Base-by-base conservation (phyloP, 2,797 vertebrate genomes). In the Lutjanus argentimaculatus region DNA sequence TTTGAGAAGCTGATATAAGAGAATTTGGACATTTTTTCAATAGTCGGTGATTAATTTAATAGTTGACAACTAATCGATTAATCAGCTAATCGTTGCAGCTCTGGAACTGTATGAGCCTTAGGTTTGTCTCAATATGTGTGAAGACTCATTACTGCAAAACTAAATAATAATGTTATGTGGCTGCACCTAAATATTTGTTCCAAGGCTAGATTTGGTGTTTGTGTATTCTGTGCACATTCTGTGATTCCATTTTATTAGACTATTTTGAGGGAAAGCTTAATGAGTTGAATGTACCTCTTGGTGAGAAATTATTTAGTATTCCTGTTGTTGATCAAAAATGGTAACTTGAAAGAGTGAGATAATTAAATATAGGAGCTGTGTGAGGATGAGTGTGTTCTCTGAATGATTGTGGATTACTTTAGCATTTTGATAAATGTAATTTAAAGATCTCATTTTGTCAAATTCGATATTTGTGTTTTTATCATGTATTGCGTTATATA, bases 171-270 rank as follows among this genome's bases (percentile, higher is more conserved):
- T 55, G 15, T 55, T 59, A 21, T 13, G 14, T 61, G 22, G 22
- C 56, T 59, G 65, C 76, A 67, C 4, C 19, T 66, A 13, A 11
- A 72, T 67, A 25, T 48, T 40, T n/a, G 8, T 65, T 48, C 46
- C 17, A 53, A 13, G 6, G 16, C 17, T 36, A 4, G 8, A 46
- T 7, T 42, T 0, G 4, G 61, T 55, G 8, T 49, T 16, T 66
- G 4, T 69, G 40, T 30, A 30, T 8, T 25, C 56, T 64, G 8
- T 52, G 21, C 22, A 9, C 36, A 16, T 8, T 74, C 11, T 51
- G 3, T 13, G n/a, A 45, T 52, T 25, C n/a, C 4, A 55, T 36
- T 67, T 67, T 21, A 53, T 45, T 53, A 9, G 17, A 52, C 69
- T 64, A 16, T 46, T 59, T 55, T 8, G 6, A 51, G 43, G 21